These are phyloP conservation scores for Patella caerulea DNA, from an alignment of 2,888 invertebrate species.

Conservation along the genomic window DNA sequence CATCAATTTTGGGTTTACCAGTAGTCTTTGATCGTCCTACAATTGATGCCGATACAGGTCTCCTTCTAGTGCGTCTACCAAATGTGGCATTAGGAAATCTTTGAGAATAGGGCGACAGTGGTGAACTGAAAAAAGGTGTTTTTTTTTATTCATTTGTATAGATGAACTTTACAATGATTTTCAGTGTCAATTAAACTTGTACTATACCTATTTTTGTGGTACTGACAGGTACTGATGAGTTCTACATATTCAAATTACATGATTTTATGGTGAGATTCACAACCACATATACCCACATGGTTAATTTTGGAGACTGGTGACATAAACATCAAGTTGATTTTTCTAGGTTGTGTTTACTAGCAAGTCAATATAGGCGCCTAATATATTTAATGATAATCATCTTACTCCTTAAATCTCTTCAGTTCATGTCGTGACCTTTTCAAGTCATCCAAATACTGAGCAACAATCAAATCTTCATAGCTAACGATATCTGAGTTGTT, in stretches of 20 bases:
- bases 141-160: not conserved
- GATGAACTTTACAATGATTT: not conserved
- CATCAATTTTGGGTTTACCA: conserved; percentile 66
- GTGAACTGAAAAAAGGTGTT: conserved; percentile 31
- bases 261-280: no score
- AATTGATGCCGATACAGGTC: conserved; percentile 58
- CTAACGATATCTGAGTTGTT: conserved; percentile 58
- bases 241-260: no score
- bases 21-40: conserved; percentile 28
- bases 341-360: not conserved
- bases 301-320: not conserved
- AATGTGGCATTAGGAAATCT: conserved; percentile 60
- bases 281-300: not conserved
- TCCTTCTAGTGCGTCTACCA: conserved; percentile 37
- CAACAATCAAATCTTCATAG: conserved; percentile 69
- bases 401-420: conserved; percentile 33
- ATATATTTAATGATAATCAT: no score
- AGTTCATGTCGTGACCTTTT: conserved; percentile 45
- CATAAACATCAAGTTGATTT: not conserved
- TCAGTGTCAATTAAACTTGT: no score
- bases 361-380: not conserved
- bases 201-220: no score
- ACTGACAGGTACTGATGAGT: no score
- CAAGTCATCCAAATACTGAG: conserved; percentile 68
- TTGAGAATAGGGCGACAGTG: conserved; percentile 65